phyloP scores from a whole-genome alignment of 2,888 invertebrate genomes.

The Amiota mariae region DNA sequence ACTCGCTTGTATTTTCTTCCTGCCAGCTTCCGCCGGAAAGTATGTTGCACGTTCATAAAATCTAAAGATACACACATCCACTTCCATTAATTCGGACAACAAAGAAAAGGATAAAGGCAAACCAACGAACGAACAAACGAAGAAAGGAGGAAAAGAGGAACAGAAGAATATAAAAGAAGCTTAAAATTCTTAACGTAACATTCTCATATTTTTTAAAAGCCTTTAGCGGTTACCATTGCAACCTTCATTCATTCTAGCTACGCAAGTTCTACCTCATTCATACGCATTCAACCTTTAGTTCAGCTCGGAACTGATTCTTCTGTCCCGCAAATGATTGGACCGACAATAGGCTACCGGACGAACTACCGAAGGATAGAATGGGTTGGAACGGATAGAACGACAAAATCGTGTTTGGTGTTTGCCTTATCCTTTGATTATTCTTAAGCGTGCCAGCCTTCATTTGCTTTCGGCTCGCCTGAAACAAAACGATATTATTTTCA shows the following conservation, averaged over 20 bases:
- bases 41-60: slow-evolving; percentile 17
- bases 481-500: slow-evolving; percentile 27
- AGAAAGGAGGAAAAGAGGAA: neutral
- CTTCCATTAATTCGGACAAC: neutral
- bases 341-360: neutral
- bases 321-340: neutral
- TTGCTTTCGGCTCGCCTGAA: neutral
- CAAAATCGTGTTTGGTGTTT: neutral
- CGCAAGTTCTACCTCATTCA: neutral
- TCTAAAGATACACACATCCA: slow-evolving; percentile 3
- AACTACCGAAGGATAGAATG: neutral
- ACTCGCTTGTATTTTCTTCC: slow-evolving; percentile 16
- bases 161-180: neutral
- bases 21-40: slow-evolving; percentile 18
- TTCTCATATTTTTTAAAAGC: slow-evolving; percentile 29
- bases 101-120: slow-evolving; percentile 8
- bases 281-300: neutral
- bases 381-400: neutral
- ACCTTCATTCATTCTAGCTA: too few relatives aligned
- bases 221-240: slow-evolving; percentile 14
- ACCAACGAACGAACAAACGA: neutral
- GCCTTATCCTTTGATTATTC: neutral
- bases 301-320: neutral
- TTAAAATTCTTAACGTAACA: slow-evolving; percentile 30
- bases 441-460: neutral